Evolutionary conservation across 2,888 invertebrate genomes (phyloP).

Genomic region (Julus scandinavius): DNA sequence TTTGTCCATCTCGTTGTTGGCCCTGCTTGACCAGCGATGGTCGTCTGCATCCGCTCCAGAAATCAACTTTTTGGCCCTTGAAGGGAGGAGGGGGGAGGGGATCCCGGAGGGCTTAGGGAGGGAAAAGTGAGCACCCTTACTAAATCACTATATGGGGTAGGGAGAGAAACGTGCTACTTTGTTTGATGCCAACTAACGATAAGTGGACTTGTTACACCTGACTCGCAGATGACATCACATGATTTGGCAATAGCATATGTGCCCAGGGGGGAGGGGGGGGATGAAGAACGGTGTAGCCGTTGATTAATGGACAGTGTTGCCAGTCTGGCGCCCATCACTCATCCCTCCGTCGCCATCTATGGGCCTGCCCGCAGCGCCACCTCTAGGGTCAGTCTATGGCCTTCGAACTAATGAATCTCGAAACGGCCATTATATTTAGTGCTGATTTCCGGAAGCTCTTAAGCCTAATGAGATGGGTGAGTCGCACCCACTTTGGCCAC

Average conservation of each 20-base stretch:
- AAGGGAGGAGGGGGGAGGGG: neutral
- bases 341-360: neutral
- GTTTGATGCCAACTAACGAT: slow-evolving; percentile 28
- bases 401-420: slow-evolving; percentile 21
- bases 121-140: neutral
- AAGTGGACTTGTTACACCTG: slow-evolving; percentile 27
- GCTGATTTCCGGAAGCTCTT: slow-evolving; percentile 18
- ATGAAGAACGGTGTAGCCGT: neutral
- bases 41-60: slow-evolving; percentile 25
- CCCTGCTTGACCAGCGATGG: slow-evolving; percentile 11
- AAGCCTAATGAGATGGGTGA: neutral
- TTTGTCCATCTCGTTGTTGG: slow-evolving; percentile 14
- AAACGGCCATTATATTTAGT: neutral
- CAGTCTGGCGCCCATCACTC: slow-evolving; percentile 12
- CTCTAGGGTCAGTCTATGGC: slow-evolving; percentile 24
- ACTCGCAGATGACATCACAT: neutral
- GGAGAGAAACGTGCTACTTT: slow-evolving; percentile 14
- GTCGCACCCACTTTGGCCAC: neutral
- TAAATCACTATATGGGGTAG: neutral
- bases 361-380: neutral
- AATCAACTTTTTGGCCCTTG: neutral
- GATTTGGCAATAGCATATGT: slow-evolving; percentile 3
- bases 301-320: slow-evolving; percentile 17
- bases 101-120: neutral
- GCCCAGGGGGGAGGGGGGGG: neutral